A percentile compares a stretch with the other conserved stretches of the same genome.
Conservation (phyloP, 2,113 vertebrate species). For the Copsychus sechellarum region DNA sequence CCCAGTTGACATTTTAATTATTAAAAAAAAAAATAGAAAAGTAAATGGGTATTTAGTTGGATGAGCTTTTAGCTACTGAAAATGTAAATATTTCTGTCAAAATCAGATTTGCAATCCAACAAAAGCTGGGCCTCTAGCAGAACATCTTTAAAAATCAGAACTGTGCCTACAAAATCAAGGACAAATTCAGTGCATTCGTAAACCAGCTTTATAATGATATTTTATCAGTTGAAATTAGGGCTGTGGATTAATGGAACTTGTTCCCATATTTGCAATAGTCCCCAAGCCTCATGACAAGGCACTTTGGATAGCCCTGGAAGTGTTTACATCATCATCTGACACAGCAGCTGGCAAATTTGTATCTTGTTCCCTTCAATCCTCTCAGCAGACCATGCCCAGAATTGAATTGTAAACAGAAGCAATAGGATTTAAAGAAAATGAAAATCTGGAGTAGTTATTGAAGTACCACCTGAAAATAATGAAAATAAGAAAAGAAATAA, state of each 20-base stretch:
- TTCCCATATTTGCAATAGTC: not conserved
- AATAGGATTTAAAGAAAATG: not conserved
- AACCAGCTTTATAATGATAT: not conserved
- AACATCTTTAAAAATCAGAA: not conserved
- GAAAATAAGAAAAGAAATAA: not conserved
- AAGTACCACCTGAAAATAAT: not conserved
- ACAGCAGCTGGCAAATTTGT: not conserved
- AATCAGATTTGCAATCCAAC: not conserved
- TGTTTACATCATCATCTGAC: not conserved
- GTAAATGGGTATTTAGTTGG: not conserved
- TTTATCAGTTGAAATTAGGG: not conserved
- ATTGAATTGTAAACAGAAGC: not conserved
- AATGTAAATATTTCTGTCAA: not conserved
- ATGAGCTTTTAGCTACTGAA: not conserved
- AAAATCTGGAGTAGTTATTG: not conserved
- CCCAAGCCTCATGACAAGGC: not conserved
- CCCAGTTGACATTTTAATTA: not conserved
- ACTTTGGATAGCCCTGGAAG: not conserved
- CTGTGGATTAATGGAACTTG: not conserved
- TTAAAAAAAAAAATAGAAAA: not conserved
- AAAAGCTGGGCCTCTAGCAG: not conserved
- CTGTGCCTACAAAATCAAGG: not conserved
- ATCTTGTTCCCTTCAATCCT: not conserved
- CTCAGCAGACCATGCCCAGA: not conserved
- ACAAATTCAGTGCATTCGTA: not conserved